These are phyloP conservation scores for Festucalex cinctus DNA, from an alignment of 2,113 vertebrate genomes.

Conservation along the genomic window DNA sequence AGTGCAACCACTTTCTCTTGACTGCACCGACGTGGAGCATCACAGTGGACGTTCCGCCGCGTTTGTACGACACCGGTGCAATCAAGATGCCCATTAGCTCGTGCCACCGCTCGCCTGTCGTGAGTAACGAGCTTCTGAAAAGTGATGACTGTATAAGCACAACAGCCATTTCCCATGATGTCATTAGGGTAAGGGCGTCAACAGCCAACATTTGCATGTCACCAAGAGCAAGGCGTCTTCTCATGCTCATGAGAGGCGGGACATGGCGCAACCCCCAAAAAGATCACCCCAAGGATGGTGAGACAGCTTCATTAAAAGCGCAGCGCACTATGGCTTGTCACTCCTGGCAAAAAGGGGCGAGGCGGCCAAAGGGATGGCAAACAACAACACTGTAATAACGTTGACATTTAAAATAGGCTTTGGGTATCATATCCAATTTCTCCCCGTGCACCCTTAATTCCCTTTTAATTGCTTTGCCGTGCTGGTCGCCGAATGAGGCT, in stretches of 20 bases:
- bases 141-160: slow-evolving; percentile 27
- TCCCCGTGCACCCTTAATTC: slow-evolving; percentile 70
- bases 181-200: slow-evolving; percentile 33
- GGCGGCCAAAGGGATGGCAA: slow-evolving; percentile 58
- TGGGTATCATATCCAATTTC: slow-evolving; percentile 71
- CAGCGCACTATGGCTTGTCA: slow-evolving; percentile 56
- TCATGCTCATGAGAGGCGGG: slow-evolving; percentile 57
- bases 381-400: slow-evolving; percentile 73
- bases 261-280: slow-evolving; percentile 16
- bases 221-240: slow-evolving; percentile 9
- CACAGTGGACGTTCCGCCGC: slow-evolving; percentile 5
- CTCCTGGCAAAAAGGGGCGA: slow-evolving; percentile 56
- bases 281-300: slow-evolving; percentile 39
- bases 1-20: background rate
- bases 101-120: slow-evolving; percentile 11
- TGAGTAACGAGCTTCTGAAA: slow-evolving; percentile 19
- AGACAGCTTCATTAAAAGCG: slow-evolving; percentile 68
- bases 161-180: slow-evolving; percentile 7
- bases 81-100: slow-evolving; percentile 18
- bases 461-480: slow-evolving; percentile 72
- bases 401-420: slow-evolving; percentile 72
- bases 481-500: slow-evolving; percentile 66
- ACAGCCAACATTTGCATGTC: slow-evolving; percentile 40
- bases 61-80: slow-evolving; percentile 29
- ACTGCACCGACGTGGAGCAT: background rate